A percentile compares a stretch with the other conserved stretches of the same genome.
Evolutionary conservation across 1,140 invertebrate genomes (phyloP).

Genomic region (Drosophila lini): DNA sequence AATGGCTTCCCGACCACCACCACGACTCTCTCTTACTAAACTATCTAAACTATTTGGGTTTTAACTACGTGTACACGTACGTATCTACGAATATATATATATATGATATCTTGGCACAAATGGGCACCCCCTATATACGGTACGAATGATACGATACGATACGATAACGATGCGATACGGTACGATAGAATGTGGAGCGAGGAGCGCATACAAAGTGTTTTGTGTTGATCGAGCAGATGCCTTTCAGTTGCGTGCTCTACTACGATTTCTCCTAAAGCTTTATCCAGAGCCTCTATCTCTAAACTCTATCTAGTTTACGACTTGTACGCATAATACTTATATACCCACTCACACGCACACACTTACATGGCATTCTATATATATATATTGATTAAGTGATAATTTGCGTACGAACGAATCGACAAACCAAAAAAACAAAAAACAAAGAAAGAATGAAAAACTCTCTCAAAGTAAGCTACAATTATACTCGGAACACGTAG

Average conservation of each 20-base stretch:
- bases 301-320: slow-evolving; percentile 68
- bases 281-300: slow-evolving; percentile 58
- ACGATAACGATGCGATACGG: slow-evolving; percentile 26
- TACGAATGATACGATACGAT: slow-evolving; percentile 32
- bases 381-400: slow-evolving; percentile 78
- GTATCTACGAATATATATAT: slow-evolving; percentile 25
- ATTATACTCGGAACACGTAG: slow-evolving; percentile 63
- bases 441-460: background rate
- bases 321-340: slow-evolving; percentile 62
- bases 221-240: slow-evolving; percentile 42
- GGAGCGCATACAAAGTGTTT: slow-evolving; percentile 19
- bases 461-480: slow-evolving; percentile 65
- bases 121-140: slow-evolving; percentile 51
- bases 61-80: slow-evolving; percentile 31
- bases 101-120: slow-evolving; percentile 54
- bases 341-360: slow-evolving; percentile 67
- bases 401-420: slow-evolving; percentile 65
- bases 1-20: slow-evolving; percentile 70
- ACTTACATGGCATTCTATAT: slow-evolving; percentile 72
- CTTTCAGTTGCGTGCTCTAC: slow-evolving; percentile 59
- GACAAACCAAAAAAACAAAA: slow-evolving; percentile 14
- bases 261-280: slow-evolving; percentile 59
- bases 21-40: slow-evolving; percentile 47
- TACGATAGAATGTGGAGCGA: slow-evolving; percentile 9
- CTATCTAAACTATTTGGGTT: slow-evolving; percentile 69